Evolutionary conservation across 2,888 invertebrate species (phyloP).

Genomic region (Cephus rjabovi): DNA sequence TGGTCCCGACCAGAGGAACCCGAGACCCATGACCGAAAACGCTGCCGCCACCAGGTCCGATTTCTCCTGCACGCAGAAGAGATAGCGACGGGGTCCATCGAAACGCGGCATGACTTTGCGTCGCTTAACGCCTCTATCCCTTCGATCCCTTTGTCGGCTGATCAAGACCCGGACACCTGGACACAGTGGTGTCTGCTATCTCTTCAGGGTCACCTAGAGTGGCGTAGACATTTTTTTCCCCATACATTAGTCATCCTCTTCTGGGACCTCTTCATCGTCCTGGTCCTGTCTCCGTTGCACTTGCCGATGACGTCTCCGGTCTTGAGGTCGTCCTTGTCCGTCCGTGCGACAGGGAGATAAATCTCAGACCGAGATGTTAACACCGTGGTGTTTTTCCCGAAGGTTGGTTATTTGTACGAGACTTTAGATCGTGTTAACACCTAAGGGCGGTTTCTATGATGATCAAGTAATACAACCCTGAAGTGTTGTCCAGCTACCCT

Average conservation of each 20-base stretch:
- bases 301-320: background rate
- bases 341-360: background rate
- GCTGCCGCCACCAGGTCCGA: constrained; percentile 1
- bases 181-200: constrained; percentile 30
- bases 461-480: background rate
- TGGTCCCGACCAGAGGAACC: background rate
- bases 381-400: background rate
- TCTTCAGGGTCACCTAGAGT: constrained; percentile 30
- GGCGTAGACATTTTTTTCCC: constrained; percentile 10
- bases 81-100: constrained; percentile 1
- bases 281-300: constrained; percentile 21
- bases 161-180: constrained; percentile 38
- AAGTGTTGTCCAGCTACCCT: background rate
- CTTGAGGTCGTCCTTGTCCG: background rate
- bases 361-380: background rate
- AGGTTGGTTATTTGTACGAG: background rate
- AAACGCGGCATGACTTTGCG: constrained; percentile 9
- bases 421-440: background rate
- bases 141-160: constrained; percentile 41
- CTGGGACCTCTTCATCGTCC: constrained; percentile 7
- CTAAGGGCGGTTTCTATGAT: background rate
- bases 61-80: background rate
- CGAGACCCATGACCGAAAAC: background rate
- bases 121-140: constrained; percentile 15
- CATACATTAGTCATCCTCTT: constrained; percentile 8